Base-by-base conservation (phyloP, 2,797 vertebrate genomes). In the Threskiornis aethiopicus region DNA sequence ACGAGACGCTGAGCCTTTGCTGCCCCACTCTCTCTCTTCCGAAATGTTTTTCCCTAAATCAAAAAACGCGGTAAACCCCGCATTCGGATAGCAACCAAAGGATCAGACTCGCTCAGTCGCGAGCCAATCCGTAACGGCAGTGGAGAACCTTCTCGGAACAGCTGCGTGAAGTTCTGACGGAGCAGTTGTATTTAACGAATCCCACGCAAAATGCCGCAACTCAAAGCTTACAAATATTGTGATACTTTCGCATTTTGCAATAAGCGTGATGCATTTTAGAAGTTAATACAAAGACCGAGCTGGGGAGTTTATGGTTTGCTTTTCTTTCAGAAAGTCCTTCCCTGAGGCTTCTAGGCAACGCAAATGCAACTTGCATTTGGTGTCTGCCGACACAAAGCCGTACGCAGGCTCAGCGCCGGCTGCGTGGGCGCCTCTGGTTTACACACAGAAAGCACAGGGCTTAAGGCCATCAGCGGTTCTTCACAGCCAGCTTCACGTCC, bases 201-300 rank as follows among this genome's bases (percentile, higher is more conserved):
- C 35, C 72, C 65, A 66, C 3, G 20, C 21, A 75, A 91, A 71
- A 84, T 7, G 19, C 37, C 70, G 57, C 82, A 31, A 12, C 44
- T 57, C 62, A 54, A 81, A 55, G 10, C 41, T 65, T 65, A 61
- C 25, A 35, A 73, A n/a, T 51, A 59, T 20, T 33, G 57, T 16
- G 4, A 0, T 41, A 47, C 10, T 51, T 84, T 58, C 12, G 7
- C 24, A 51, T 79, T 79, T 18, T 80, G 42, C 26, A 85, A 31
- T 25, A 52, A 72, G 16, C 64, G 16, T 7, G 13, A 83, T 0
- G 0, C 11, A 15, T 67, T 59, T 51, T 33, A n/a, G 37, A 69
- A 66, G 57, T 37, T 77, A 21, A 35, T 9, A 33, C 10, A 41
- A 73, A 35, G n/a, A 20, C 10, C 2, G 62, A 58, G 47, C 39